A percentile compares a stretch with the other conserved stretches of the same genome.
Conservation (phyloP, 2,797 vertebrate species). For the Apogon talboti region DNA sequence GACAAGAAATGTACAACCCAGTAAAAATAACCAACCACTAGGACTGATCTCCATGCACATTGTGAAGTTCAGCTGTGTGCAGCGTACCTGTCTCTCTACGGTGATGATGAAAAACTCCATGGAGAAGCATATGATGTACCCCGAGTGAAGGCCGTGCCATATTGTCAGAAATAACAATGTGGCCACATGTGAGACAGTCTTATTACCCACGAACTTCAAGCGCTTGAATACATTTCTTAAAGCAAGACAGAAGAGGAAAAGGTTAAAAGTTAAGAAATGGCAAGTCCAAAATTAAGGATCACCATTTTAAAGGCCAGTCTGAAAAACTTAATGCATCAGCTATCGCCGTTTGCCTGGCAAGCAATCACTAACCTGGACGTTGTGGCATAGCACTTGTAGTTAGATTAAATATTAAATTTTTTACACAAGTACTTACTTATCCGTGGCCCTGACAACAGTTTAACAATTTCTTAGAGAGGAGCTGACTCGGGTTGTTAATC, state of each 20-base stretch:
- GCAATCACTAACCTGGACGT: slow-evolving; percentile 37
- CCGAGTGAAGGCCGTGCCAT: slow-evolving; percentile 97
- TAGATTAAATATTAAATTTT: slow-evolving; percentile 49
- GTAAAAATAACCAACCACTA: neutral
- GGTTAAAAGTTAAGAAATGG: slow-evolving; percentile 15
- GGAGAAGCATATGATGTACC: slow-evolving; percentile 96
- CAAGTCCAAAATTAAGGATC: neutral
- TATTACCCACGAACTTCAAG: slow-evolving; percentile 94
- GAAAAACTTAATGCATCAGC: slow-evolving; percentile 24
- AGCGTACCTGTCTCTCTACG: slow-evolving; percentile 91
- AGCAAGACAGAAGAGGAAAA: neutral
- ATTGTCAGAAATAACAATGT: slow-evolving; percentile 92
- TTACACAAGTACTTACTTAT: slow-evolving; percentile 22
- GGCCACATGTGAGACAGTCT: slow-evolving; percentile 90
- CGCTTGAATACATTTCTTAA: slow-evolving; percentile 95
- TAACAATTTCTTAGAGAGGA: slow-evolving; percentile 14
- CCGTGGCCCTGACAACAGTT: slow-evolving; percentile 2
- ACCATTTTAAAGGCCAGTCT: slow-evolving; percentile 6
- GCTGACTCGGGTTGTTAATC: slow-evolving; percentile 7
- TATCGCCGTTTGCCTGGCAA: slow-evolving; percentile 12
- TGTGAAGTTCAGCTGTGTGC: neutral
- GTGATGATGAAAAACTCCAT: slow-evolving; percentile 96
- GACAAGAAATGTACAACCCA: slow-evolving; percentile 1
- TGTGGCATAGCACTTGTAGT: slow-evolving; percentile 74
- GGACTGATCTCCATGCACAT: neutral